Evolutionary conservation across 2,888 invertebrate species (phyloP).

Genomic region (Campopleginae sp.): DNA sequence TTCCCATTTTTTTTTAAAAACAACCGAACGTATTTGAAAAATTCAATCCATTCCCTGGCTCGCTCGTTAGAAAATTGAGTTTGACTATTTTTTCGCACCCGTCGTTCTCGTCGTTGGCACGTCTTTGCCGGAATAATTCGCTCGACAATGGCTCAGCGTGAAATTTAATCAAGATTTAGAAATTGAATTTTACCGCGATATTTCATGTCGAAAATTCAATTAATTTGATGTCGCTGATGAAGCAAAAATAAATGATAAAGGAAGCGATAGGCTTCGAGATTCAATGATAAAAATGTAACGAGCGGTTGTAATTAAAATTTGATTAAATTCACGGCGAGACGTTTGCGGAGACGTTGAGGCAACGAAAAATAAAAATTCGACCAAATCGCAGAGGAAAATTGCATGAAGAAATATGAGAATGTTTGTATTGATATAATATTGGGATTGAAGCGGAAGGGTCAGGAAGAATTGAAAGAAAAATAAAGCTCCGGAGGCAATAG

Average conservation of each 20-base stretch:
- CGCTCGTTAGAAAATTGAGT: neutral
- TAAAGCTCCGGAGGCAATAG: neutral
- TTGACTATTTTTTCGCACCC: neutral
- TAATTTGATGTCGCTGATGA: neutral
- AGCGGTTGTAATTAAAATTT: neutral
- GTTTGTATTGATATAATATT: neutral
- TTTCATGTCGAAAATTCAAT: slow-evolving; percentile 31
- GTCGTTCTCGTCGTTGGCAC: neutral
- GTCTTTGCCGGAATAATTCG: slow-evolving; percentile 20
- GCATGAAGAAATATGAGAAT: neutral
- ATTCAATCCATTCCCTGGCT: slow-evolving; percentile 37
- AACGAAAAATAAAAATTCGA: neutral
- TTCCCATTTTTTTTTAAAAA: neutral
- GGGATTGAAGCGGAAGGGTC: neutral
- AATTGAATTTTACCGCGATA: slow-evolving; percentile 28
- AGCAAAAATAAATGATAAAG: neutral
- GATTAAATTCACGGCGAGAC: neutral
- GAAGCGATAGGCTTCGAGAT: neutral
- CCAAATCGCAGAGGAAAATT: neutral
- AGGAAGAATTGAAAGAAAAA: neutral
- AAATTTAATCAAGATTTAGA: slow-evolving; percentile 42
- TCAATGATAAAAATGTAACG: neutral
- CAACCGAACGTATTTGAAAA: neutral
- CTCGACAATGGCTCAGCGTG: slow-evolving; percentile 12
- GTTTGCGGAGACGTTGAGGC: neutral